Evolutionary conservation across 2,888 invertebrate genomes (phyloP), one percentile per base, ranked within the genome.

Genomic region (Stratiomys singularior): DNA sequence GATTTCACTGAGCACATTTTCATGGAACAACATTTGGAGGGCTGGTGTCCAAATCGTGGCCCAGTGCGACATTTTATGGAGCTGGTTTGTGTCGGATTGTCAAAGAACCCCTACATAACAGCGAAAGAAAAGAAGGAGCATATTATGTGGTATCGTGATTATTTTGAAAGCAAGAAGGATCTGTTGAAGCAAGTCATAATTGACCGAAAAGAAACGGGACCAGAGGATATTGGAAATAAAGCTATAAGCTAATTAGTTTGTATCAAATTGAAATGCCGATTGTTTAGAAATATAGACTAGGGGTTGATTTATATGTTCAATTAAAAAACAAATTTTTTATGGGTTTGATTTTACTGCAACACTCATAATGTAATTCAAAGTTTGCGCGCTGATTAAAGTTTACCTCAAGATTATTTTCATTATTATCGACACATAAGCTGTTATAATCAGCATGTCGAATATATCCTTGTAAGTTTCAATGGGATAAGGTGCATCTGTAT

Each of bases 51-150:
- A 0, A 90, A 88, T 64, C 92, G 90, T 82, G 99, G 98, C 0
- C 98, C 99, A 0, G 89, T 99, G 81, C 90, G 97, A 7, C 96
- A 98, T 86, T 99, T 97, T 85, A 99, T 99, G 99, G 98, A 99
- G 84, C 89, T 99, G 5, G 98, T 99, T 0, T 94, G 95, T 82
- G 91, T 94, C 0, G 99, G 98, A 4, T 89, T 99, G 0, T 96
- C 97, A 0, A 97, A 97, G 87, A 99, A 99, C 88, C 93, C 96
- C 0, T 96, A 95, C 86, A 89, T 98, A 83, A 94, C 94, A 0
- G 95, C 94, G 0, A 87, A 92, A 81, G 95, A 97, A 82, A 99
- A 99, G 85, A 90, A 90, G 80, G 95, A 94, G 13, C 96, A 97
- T 83, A 94, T 99, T 63, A 87, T 92, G 79, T 99, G 98, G 98